Base-by-base conservation (phyloP, 2,888 invertebrate genomes). In the Lacanobia oleracea region DNA sequence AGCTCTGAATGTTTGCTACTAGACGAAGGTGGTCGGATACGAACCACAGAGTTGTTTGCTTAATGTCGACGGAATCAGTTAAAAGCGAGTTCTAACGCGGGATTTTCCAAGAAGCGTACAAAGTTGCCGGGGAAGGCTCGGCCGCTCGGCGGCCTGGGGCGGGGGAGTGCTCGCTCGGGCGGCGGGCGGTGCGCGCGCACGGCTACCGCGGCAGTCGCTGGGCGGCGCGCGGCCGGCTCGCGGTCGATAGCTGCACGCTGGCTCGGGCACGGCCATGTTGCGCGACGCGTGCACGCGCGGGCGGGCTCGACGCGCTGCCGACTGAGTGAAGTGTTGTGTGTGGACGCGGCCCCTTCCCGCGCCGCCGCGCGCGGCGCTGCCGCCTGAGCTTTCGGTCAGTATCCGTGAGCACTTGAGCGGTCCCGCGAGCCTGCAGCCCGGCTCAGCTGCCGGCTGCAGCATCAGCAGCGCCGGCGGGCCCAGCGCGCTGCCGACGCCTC, bases 181-280 rank as follows among this genome's bases (percentile, higher is more conserved):
- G 86, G 87, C 86, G 89, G 91, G 83, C 80, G 79, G 77, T 92
- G 95, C 95, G 95, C 95, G 95, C 95, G 95, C 95, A 95, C 67
- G 79, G 91, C 66, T 90, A 91, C 79, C 91, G 91, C 93, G 93
- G 92, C 95, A 93, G 94, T 93, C 94, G 93, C 92, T 90, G 90
- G 92, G 92, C 91, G 93, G 92, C 93, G 93, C 91, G 92, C 93
- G 93, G 91, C 92, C 95, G 93, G 93, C 94, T 82, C 91, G 91
- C 93, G 95, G 95, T 95, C 95, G 95, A 95, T 95, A 95, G 93
- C 91, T 90, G 91, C 91, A 88, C 88, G 90, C 88, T 88, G 88
- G 88, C 86, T 87, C 90, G 87, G 79, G 91, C 92, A 90, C 93
- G 92, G 91, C 93, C 93, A 94, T 93, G 93, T 88, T 91, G 91